Percentiles rank a stretch among this genome's conserved stretches.
phyloP scores from a whole-genome alignment of 2,797 vertebrate species.

The Epinephelus coioides region DNA sequence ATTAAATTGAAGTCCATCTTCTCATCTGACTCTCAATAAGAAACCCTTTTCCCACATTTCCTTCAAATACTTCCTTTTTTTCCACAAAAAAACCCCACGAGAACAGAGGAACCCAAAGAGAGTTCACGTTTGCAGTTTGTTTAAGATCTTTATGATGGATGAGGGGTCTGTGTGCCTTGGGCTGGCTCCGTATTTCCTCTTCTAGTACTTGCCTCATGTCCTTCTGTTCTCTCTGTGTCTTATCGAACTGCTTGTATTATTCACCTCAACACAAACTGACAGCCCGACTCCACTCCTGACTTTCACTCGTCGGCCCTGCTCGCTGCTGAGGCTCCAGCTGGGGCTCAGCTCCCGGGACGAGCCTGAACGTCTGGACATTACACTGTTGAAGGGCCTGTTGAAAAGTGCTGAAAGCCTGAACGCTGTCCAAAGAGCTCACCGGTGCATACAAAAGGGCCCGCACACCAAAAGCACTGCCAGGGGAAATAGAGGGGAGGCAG shows the following conservation, averaged over 20 bases:
- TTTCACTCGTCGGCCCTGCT: background rate
- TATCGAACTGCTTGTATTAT: conserved; percentile 28
- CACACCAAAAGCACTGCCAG: conserved; percentile 29
- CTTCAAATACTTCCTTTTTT: background rate
- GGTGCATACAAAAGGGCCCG: conserved; percentile 11
- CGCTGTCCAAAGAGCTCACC: conserved; percentile 34
- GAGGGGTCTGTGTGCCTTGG: background rate
- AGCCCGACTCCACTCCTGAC: conserved; percentile 11
- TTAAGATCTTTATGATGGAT: conserved; percentile 11
- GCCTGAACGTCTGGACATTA: conserved; percentile 17
- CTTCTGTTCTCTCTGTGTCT: conserved; percentile 32
- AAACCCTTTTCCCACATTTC: conserved; percentile 4
- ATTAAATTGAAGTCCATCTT: conserved; percentile 1
- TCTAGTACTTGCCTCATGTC: background rate
- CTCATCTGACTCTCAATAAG: background rate
- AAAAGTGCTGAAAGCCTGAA: conserved; percentile 36
- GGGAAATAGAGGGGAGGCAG: conserved; percentile 47
- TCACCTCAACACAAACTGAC: conserved; percentile 47
- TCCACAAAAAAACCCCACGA: too few relatives aligned
- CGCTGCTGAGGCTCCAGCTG: conserved; percentile 1
- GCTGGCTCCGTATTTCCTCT: background rate
- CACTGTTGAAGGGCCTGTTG: conserved; percentile 34
- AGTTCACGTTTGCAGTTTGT: conserved; percentile 5
- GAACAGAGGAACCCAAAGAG: background rate
- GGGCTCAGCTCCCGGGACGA: background rate